phyloP scores from a whole-genome alignment of 2,797 vertebrate species.

The Eleutherodactylus coqui region DNA sequence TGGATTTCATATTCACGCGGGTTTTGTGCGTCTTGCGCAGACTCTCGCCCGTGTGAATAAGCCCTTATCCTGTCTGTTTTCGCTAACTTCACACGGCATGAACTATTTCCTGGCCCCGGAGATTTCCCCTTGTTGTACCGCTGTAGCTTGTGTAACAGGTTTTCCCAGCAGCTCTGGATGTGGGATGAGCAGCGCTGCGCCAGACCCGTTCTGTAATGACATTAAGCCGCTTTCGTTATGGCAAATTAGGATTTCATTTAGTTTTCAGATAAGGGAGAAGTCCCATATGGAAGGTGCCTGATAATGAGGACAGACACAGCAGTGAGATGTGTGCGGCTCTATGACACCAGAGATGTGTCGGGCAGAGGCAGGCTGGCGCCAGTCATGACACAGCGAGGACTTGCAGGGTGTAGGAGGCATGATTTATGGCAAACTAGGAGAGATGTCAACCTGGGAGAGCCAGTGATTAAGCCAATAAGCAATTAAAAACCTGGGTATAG shows the following conservation, averaged over 20 bases:
- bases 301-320: slow-evolving; percentile 12
- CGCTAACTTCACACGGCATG: too few species aligned
- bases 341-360: neutral
- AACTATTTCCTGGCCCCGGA: too few species aligned
- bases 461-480: too few species aligned
- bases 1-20: too few species aligned
- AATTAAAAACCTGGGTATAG: too few species aligned
- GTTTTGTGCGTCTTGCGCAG: too few species aligned
- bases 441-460: too few species aligned
- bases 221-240: slow-evolving; percentile 28
- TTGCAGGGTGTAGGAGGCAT: too few species aligned
- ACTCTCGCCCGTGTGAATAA: too few species aligned
- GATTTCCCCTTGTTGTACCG: neutral
- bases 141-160: neutral
- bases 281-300: slow-evolving; percentile 37
- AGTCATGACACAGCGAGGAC: neutral
- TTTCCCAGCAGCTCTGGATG: neutral
- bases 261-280: slow-evolving; percentile 24
- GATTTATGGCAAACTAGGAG: neutral
- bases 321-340: neutral
- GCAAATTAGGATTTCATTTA: slow-evolving; percentile 47
- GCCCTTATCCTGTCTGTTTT: too few species aligned
- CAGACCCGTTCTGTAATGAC: slow-evolving; percentile 21
- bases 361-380: neutral
- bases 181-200: neutral